These are phyloP conservation scores for Platerodrilus igneus DNA, from an alignment of 2,888 invertebrate species.

Conservation along the genomic window DNA sequence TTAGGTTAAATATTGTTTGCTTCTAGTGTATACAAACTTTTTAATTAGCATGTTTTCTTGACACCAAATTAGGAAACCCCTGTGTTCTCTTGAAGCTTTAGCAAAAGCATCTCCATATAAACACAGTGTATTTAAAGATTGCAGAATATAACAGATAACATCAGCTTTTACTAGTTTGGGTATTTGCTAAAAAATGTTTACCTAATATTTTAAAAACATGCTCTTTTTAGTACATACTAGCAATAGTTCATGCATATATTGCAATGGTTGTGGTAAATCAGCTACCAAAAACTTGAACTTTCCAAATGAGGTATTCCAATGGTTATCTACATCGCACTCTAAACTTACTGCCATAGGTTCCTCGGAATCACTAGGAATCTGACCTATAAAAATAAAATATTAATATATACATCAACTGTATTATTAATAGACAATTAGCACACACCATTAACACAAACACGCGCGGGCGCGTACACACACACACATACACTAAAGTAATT, in stretches of 20 bases:
- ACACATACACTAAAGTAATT: too few species aligned
- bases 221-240: constrained; percentile 55
- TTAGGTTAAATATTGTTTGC: constrained; percentile 4
- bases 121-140: constrained; percentile 85
- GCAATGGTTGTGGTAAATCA: constrained; percentile 85
- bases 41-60: constrained; percentile 93
- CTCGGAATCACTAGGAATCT: constrained; percentile 72
- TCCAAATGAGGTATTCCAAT: constrained; percentile 91
- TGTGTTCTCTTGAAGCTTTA: constrained; percentile 80
- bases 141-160: constrained; percentile 86
- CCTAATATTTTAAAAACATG: background rate
- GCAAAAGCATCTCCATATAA: constrained; percentile 91
- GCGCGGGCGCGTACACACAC: too few species aligned
- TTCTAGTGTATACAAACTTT: constrained; percentile 58
- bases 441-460: too few species aligned
- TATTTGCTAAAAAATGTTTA: constrained; percentile 57
- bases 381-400: too few species aligned
- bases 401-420: too few species aligned
- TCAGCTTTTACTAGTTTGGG: constrained; percentile 83
- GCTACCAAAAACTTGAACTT: constrained; percentile 88
- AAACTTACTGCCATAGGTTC: constrained; percentile 63
- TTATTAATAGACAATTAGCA: too few species aligned
- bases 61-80: constrained; percentile 91
- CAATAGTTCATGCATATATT: constrained; percentile 86
- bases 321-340: constrained; percentile 75